Evolutionary conservation across 2,797 vertebrate species (phyloP).

Genomic region (Clarias pachynema): DNA sequence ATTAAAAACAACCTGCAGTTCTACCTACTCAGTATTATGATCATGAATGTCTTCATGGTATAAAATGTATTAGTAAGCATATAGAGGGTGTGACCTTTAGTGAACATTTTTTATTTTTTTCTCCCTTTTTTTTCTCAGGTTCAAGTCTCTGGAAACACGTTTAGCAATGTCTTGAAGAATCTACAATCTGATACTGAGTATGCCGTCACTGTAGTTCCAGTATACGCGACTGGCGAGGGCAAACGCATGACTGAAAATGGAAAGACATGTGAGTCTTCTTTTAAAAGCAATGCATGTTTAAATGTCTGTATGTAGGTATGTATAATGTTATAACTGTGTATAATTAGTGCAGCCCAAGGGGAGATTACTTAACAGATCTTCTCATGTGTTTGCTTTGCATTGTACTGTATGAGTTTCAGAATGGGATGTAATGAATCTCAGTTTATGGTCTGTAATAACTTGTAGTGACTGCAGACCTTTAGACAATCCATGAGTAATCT

Average conservation of each 20-base stretch:
- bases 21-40: not conserved
- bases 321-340: no score
- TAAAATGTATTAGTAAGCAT: not conserved
- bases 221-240: slow-evolving; percentile 89
- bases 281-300: no score
- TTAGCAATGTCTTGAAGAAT: slow-evolving; percentile 85
- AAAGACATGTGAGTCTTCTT: slow-evolving; percentile 86
- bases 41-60: not conserved
- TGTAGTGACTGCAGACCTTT: slow-evolving; percentile 63
- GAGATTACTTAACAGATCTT: slow-evolving; percentile 74
- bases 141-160: slow-evolving; percentile 88
- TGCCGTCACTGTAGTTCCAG: slow-evolving; percentile 85
- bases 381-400: slow-evolving; percentile 64
- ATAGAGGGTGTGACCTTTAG: not conserved
- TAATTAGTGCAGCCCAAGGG: slow-evolving; percentile 41
- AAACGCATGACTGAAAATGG: slow-evolving; percentile 87
- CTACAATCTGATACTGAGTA: slow-evolving; percentile 89
- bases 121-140: slow-evolving; percentile 45
- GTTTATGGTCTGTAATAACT: slow-evolving; percentile 70
- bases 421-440: slow-evolving; percentile 69
- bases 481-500: slow-evolving; percentile 64
- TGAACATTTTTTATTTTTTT: not conserved
- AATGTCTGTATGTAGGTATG: no score
- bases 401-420: slow-evolving; percentile 68
- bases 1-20: not conserved